Conservation (phyloP, 2,797 vertebrate genomes). For the Forpus xanthops region DNA sequence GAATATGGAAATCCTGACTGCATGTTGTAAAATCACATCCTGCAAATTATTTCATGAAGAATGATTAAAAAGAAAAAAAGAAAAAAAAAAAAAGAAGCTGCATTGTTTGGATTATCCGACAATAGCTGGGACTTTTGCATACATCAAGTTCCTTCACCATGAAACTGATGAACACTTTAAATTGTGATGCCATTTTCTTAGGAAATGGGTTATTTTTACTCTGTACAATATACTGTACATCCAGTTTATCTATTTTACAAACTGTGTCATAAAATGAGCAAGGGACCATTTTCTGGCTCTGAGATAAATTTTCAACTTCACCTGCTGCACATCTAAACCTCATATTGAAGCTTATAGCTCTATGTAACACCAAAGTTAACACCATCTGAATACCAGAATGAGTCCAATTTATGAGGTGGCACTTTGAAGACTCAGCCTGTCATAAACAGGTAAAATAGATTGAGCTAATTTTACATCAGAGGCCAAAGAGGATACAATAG, state of each 20-base stretch:
- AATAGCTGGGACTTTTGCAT: neutral
- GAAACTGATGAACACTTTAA: neutral
- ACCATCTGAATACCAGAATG: neutral
- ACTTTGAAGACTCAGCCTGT: rapidly evolving
- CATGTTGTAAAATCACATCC: neutral
- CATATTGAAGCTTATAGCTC: neutral
- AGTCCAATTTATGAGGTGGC: neutral
- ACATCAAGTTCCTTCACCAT: neutral
- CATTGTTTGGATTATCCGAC: neutral
- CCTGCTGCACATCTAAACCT: neutral
- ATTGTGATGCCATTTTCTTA: neutral
- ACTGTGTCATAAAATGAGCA: neutral
- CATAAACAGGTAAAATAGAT: neutral
- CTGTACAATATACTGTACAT: neutral
- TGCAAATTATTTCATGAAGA: neutral
- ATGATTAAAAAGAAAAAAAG: neutral
- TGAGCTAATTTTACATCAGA: neutral
- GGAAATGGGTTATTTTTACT: neutral
- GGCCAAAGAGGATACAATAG: neutral
- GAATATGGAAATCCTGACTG: neutral
- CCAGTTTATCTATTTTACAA: neutral
- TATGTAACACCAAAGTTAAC: neutral
- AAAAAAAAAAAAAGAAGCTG: neutral
- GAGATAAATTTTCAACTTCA: neutral
- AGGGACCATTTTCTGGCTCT: neutral